Conservation (phyloP, 2,797 vertebrate genomes). For the Bryconaethiops microstoma region DNA sequence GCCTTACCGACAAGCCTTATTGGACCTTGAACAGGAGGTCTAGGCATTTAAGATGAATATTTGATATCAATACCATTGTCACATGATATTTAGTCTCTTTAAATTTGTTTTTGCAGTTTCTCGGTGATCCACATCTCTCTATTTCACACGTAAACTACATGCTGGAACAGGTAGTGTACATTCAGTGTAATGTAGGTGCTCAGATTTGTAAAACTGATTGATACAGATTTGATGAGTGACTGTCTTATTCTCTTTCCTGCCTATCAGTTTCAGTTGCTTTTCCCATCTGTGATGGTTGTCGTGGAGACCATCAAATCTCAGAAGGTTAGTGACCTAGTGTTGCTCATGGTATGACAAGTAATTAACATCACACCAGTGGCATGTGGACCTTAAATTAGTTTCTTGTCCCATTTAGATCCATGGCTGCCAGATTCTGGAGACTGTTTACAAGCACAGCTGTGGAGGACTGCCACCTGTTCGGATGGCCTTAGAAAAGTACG, state of each 20-base stretch:
- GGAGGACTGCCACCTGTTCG: conserved; percentile 95
- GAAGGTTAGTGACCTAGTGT: conserved; percentile 79
- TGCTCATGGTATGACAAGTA: neutral
- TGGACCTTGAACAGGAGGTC: conserved; percentile 97
- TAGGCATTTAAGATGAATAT: conserved; percentile 19
- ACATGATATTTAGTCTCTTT: neutral
- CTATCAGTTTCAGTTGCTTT: conserved; percentile 94
- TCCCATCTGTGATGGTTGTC: conserved; percentile 95
- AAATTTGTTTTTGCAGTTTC: conserved; percentile 82
- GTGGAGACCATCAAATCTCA: conserved; percentile 96
- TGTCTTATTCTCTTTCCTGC: conserved; percentile 13
- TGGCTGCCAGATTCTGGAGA: conserved; percentile 96
- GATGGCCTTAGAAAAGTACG: conserved; percentile 94
- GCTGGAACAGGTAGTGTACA: conserved; percentile 87
- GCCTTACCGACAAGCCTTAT: conserved; percentile 93
- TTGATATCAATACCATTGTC: neutral
- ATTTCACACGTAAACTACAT: conserved; percentile 96
- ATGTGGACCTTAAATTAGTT: conserved; percentile 17
- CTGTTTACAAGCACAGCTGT: conserved; percentile 94
- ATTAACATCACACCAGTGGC: neutral
- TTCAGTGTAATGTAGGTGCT: neutral
- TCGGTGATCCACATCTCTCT: conserved; percentile 94
- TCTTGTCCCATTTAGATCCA: conserved; percentile 84
- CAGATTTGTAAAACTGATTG: neutral
- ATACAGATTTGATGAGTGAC: neutral